Evolutionary conservation across 2,888 invertebrate species (phyloP).

Genomic region (Nemotelus nigrinus): DNA sequence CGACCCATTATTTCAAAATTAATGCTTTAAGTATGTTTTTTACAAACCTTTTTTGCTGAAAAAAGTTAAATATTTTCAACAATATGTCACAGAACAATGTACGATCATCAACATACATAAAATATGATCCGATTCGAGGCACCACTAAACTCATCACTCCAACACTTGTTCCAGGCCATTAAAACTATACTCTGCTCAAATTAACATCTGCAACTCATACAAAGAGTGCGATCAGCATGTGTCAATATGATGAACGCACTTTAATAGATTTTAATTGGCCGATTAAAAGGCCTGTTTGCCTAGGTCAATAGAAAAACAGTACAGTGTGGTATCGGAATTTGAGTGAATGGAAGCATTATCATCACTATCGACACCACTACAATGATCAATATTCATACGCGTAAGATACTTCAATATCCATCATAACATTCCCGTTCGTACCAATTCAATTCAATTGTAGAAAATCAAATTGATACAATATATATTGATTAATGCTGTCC

Average conservation of each 20-base stretch:
- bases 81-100: no score
- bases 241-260: constrained; percentile 4
- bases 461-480: constrained; percentile 24
- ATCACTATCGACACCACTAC: not conserved
- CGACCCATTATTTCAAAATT: no score
- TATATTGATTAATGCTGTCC: constrained; percentile 17
- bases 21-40: no score
- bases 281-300: not conserved
- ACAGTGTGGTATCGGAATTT: not conserved
- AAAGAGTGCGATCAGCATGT: not conserved
- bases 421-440: not conserved
- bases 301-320: not conserved
- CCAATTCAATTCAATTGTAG: constrained; percentile 29
- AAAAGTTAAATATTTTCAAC: no score
- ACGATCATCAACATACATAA: no score
- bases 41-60: no score
- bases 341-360: not conserved
- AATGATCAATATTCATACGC: no score
- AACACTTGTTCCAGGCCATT: no score
- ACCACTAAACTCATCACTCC: no score
- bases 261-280: constrained; percentile 32
- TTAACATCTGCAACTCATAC: not conserved
- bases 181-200: no score
- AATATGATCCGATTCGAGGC: no score
- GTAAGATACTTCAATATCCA: not conserved